A percentile compares a stretch with the other conserved stretches of the same genome.
These are phyloP conservation scores for Myotis vivesi DNA, from an alignment of 2,797 vertebrate species.

Conservation along the genomic window DNA sequence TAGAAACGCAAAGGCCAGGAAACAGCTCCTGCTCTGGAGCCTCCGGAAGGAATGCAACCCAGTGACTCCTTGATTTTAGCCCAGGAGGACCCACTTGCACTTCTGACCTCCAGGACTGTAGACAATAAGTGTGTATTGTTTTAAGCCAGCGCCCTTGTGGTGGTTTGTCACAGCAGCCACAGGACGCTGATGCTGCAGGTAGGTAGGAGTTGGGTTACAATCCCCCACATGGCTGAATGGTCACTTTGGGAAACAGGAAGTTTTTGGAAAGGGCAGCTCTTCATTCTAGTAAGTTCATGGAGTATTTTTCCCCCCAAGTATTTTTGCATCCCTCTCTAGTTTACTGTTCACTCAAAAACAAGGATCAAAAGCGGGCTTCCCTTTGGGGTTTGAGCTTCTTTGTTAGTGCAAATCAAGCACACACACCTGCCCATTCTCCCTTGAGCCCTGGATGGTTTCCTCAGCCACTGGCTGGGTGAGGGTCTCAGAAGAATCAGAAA, in stretches of 20 bases:
- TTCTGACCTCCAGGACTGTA: neutral
- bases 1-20: fast-evolving
- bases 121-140: neutral
- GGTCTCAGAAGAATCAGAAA: neutral
- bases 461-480: neutral
- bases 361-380: neutral
- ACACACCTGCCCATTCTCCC: too few relatives aligned
- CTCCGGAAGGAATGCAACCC: neutral
- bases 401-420: neutral
- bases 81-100: neutral
- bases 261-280: neutral
- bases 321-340: neutral
- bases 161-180: neutral
- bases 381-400: neutral
- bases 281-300: neutral
- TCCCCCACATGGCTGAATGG: too few relatives aligned
- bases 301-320: neutral
- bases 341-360: neutral
- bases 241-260: neutral
- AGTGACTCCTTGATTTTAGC: neutral
- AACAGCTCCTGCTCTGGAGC: neutral
- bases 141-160: fast-evolving
- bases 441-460: neutral
- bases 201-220: neutral
- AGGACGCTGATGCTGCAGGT: fast-evolving